Evolutionary conservation across 1,140 invertebrate genomes (phyloP), one percentile per base, ranked within the genome.

Genomic region (Hestina assimilis): DNA sequence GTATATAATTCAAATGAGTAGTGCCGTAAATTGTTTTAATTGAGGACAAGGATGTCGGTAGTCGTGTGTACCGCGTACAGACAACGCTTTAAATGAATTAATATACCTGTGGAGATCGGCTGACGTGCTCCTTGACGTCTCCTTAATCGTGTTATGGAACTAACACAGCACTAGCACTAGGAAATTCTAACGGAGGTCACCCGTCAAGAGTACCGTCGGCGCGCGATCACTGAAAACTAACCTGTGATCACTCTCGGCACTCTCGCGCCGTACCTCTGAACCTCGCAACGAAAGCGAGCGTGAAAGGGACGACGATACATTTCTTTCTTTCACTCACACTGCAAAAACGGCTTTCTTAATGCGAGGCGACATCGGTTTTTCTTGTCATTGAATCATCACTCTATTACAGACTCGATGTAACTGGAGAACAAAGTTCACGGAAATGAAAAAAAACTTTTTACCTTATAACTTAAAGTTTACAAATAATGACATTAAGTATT

Each of bases 181-280:
- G 69, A 78, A 76, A 75, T 66, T 50, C 54, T 35, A 48, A 53
- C 51, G 31, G 78, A 81, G 78, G 76, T 81, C 78, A 75, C 69
- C 75, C 66, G 47, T 69, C 72, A 71, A 79, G 71, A 80, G 75
- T 75, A 77, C 75, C 77, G 72, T 53, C 71, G 66, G 58, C 72
- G 82, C 84, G 75, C 67, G 81, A 72, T 73, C 72, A 78, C 73
- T 79, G 75, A 79, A 84, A 85, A 87, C 84, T 81, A 83, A 81
- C 59, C 63, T 65, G 60, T 62, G 58, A 62, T 66, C 68, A 68
- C 60, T 68, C 65, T 75, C 67, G 66, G 67, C 60, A 66, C 65
- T 75, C 67, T 63, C 64, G 61, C 48, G 59, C 63, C 70, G 48
- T 56, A 69, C 72, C 65, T 72, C 66, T 72, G 68, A 68, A 70